Evolutionary conservation across 2,888 invertebrate genomes (phyloP).

Genomic region (Acrobeloides nanus): DNA sequence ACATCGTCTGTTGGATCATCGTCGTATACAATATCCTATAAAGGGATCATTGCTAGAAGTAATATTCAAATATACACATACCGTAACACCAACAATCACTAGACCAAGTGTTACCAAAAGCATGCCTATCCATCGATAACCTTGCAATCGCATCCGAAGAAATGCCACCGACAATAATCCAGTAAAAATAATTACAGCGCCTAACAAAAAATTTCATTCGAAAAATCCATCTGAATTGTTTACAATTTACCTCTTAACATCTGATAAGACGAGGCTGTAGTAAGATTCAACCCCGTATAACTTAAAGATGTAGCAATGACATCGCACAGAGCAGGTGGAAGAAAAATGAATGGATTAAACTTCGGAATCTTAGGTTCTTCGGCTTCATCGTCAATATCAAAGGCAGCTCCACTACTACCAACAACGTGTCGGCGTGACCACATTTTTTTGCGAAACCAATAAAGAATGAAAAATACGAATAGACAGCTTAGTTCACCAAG

Average conservation of each 20-base stretch:
- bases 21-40: constrained; percentile 18
- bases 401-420: constrained; percentile 18
- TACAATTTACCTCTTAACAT: constrained; percentile 74
- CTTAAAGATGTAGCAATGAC: constrained; percentile 79
- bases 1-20: constrained; percentile 29
- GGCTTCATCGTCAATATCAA: constrained; percentile 31
- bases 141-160: constrained; percentile 60
- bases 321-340: constrained; percentile 81
- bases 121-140: constrained; percentile 58
- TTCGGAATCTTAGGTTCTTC: constrained; percentile 59
- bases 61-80: too few relatives aligned
- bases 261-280: constrained; percentile 87
- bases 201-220: constrained; percentile 54
- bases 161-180: constrained; percentile 77
- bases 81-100: constrained; percentile 53
- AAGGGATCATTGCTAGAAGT: too few relatives aligned
- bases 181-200: constrained; percentile 79
- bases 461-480: constrained; percentile 68
- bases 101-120: constrained; percentile 54
- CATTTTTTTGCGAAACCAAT: constrained; percentile 60
- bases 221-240: background rate
- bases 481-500: constrained; percentile 81
- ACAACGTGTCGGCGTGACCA: constrained; percentile 17
- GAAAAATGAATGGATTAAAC: constrained; percentile 72
- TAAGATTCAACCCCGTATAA: constrained; percentile 82